Evolutionary conservation across 2,888 invertebrate genomes (phyloP).

Genomic region (Oscheius sp.): DNA sequence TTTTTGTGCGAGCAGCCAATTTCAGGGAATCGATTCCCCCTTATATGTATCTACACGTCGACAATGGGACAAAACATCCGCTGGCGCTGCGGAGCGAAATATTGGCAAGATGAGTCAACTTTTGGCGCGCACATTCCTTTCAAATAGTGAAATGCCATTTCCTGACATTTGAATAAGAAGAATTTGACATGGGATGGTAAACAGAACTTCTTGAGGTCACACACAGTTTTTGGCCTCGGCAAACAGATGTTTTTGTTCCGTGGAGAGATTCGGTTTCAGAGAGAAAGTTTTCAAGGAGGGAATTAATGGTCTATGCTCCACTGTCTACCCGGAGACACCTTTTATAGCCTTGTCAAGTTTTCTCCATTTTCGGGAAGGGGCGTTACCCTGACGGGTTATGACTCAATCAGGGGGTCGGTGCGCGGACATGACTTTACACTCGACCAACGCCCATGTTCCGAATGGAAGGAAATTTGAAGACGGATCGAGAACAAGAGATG

Average conservation of each 20-base stretch:
- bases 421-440: slow-evolving; percentile 27
- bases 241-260: background rate
- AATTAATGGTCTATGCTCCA: background rate
- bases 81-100: no score
- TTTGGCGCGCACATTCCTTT: background rate
- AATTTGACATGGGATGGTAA: background rate
- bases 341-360: slow-evolving; percentile 19
- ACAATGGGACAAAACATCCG: background rate
- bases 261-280: background rate
- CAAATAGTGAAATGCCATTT: background rate
- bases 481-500: no score
- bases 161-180: background rate
- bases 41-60: background rate
- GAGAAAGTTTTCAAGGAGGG: background rate
- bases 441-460: slow-evolving; percentile 12
- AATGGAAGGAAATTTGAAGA: no score
- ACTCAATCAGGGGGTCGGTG: slow-evolving; percentile 4
- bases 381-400: slow-evolving; percentile 29
- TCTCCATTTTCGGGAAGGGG: slow-evolving; percentile 24
- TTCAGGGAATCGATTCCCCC: background rate
- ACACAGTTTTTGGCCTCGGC: background rate
- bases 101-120: background rate
- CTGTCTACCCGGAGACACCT: background rate
- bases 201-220: background rate
- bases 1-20: background rate